Percentiles rank a stretch among this genome's conserved stretches.
Conservation (phyloP, 2,797 vertebrate species). For the Paratrypauchen microcephalus region DNA sequence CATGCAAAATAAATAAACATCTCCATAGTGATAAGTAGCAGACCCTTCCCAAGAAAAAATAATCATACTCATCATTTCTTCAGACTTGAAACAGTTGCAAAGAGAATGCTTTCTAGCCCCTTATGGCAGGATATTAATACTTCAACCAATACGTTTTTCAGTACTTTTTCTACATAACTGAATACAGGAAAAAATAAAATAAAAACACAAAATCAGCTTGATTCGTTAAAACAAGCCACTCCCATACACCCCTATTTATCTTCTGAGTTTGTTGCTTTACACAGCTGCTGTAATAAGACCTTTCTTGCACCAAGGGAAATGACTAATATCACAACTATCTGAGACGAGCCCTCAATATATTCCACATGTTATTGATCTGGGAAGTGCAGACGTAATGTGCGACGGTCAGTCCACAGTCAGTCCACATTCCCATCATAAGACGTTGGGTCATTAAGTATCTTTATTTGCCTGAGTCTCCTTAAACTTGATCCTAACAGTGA, state of each 20-base stretch:
- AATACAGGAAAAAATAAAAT: background rate
- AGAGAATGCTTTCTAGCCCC: too few relatives aligned
- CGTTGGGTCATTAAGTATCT: constrained; percentile 20
- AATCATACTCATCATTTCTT: too few relatives aligned
- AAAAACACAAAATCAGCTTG: background rate
- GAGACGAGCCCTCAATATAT: constrained; percentile 54
- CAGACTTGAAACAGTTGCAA: too few relatives aligned
- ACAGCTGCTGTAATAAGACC: constrained; percentile 21
- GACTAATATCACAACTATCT: constrained; percentile 57
- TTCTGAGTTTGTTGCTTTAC: constrained; percentile 11
- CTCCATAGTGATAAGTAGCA: background rate
- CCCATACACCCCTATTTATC: constrained; percentile 3
- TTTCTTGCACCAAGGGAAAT: constrained; percentile 49
- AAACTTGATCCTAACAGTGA: constrained; percentile 32
- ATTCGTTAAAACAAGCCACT: background rate
- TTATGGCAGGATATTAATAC: too few relatives aligned
- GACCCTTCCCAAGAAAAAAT: too few relatives aligned
- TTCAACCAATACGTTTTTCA: background rate
- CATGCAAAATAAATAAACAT: background rate
- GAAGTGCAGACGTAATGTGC: constrained; percentile 27
- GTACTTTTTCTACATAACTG: background rate
- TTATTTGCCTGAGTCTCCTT: constrained; percentile 28
- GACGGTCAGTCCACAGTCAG: background rate
- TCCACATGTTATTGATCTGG: constrained; percentile 62
- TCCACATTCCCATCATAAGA: constrained; percentile 9